Base-by-base conservation (phyloP, 2,888 invertebrate species). In the Lepidocyrtinus sp. region DNA sequence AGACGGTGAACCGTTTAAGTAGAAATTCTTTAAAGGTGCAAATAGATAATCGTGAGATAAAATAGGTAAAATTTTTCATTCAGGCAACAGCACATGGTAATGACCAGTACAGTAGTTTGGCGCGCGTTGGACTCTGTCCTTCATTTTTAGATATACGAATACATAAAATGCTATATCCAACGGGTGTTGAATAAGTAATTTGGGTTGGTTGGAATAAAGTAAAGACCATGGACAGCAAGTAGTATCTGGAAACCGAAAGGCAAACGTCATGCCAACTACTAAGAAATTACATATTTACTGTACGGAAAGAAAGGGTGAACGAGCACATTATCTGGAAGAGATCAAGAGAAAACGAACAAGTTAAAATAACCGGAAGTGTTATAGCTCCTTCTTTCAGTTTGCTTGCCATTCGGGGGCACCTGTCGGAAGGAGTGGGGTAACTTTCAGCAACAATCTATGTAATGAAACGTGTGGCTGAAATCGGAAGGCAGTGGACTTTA, bases 371-470 rank as follows among this genome's bases (percentile, higher is more conserved):
- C 77, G 77, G 77, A 77, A 77, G 77, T 77, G 26, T 69, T 36
- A 63, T 21, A 61, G 61, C 69, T 75, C 69, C 75, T 75, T 75
- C 69, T 63, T 25, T 61, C 61, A 21, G 21, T 67, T 19, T 68
- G n/a, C 50, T 71, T 64, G 77, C 77, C 77, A 77, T 77, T 77
- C 77, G 77, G 64, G 65, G 77, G 77, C 77, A 77, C 77, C 77
- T 77, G 77, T 77, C 76, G 36, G 72, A 63, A 65, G 62, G 61
- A 75, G 75, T 50, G 77, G 76, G 70, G 70, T 70, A n/a, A n/a
- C n/a, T n/a, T n/a, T n/a, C n/a, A n/a, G n/a, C n/a, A n/a, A n/a
- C n/a, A n/a, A n/a, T n/a, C n/a, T n/a, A n/a, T n/a, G n/a, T n/a
- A n/a, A n/a, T n/a, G n/a, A n/a, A n/a, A n/a, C n/a, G n/a, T n/a